phyloP scores from a whole-genome alignment of 2,113 vertebrate species.

The Saimiri boliviensis region DNA sequence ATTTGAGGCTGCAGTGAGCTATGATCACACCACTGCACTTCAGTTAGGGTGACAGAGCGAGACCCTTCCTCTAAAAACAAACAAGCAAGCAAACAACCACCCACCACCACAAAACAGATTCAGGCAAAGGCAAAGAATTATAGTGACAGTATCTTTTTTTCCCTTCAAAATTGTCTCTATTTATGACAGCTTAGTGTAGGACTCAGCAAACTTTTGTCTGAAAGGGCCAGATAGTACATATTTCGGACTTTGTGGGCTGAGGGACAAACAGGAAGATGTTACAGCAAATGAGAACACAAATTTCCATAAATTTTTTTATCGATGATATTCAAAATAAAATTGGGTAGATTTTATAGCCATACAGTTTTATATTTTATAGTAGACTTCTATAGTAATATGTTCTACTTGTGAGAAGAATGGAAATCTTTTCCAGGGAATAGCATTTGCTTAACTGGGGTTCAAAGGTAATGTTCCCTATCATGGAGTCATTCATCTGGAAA shows the following conservation, averaged over 20 bases:
- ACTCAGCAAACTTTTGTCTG: background rate
- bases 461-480: background rate
- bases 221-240: background rate
- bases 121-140: constrained; percentile 17
- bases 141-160: background rate
- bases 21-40: background rate
- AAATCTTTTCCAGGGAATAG: background rate
- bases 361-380: background rate
- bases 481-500: background rate
- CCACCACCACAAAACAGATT: background rate
- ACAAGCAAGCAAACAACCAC: too few species aligned
- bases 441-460: background rate
- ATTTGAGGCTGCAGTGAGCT: too few species aligned
- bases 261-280: background rate
- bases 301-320: background rate
- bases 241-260: background rate
- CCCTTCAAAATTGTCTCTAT: background rate
- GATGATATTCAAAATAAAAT: constrained; percentile 13
- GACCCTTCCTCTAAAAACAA: background rate
- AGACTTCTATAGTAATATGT: background rate
- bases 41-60: background rate
- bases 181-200: background rate
- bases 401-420: background rate
- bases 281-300: background rate
- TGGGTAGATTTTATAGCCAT: background rate